These are phyloP conservation scores for Dolichotis patagonum DNA, from an alignment of 2,113 vertebrate genomes.

Conservation along the genomic window DNA sequence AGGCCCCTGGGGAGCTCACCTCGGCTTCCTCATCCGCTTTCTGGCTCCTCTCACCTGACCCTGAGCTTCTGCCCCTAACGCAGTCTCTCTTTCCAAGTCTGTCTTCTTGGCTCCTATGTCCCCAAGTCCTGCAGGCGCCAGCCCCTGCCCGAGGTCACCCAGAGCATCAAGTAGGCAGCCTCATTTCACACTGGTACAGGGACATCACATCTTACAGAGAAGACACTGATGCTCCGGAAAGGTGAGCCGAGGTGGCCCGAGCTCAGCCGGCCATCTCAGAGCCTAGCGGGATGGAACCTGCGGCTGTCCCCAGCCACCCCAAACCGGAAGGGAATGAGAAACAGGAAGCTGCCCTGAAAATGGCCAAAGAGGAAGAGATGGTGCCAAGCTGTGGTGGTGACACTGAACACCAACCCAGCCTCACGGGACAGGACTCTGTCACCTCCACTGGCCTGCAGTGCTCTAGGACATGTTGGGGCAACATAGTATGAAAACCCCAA, in stretches of 20 bases:
- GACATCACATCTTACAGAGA: not conserved
- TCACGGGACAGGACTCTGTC: rapidly evolving
- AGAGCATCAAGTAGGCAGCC: rapidly evolving
- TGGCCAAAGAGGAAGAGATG: not conserved
- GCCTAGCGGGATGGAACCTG: not conserved
- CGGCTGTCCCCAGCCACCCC: not conserved
- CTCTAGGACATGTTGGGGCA: rapidly evolving
- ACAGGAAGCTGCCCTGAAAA: not conserved
- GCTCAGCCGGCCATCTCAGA: not conserved
- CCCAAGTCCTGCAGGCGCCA: not conserved
- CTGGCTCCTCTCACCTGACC: not conserved
- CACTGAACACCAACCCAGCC: not conserved
- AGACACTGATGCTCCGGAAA: not conserved
- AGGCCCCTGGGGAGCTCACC: not conserved
- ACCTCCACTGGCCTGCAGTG: rapidly evolving
- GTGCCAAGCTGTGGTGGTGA: rapidly evolving
- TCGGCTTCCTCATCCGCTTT: rapidly evolving
- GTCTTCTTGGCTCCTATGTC: not conserved
- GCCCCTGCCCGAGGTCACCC: not conserved
- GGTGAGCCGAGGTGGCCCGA: not conserved
- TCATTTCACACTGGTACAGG: not conserved
- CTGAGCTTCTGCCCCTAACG: not conserved
- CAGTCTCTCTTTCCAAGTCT: not conserved
- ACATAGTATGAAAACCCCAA: not conserved
- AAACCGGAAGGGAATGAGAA: not conserved